Conservation (phyloP, 2,113 vertebrate species). For the Poeciliopsis occidentalis region DNA sequence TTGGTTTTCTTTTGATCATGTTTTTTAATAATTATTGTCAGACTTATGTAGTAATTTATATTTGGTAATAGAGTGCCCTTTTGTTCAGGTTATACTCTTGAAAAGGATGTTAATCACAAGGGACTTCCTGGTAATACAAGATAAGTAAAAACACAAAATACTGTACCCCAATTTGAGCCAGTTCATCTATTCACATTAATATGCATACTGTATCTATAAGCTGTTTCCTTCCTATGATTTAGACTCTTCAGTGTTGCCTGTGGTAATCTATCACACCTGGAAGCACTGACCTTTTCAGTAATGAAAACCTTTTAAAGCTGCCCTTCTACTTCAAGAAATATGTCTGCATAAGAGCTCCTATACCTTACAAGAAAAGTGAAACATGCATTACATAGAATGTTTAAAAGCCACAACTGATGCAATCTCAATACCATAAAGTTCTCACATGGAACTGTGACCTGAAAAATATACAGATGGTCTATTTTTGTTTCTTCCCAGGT, state of each 20-base stretch:
- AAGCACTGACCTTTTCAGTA: constrained; percentile 71
- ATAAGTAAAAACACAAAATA: neutral
- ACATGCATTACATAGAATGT: neutral
- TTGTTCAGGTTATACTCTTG: neutral
- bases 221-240: constrained; percentile 21
- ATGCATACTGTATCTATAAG: neutral
- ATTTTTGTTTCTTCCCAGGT: neutral
- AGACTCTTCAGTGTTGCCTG: constrained; percentile 13
- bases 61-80: neutral
- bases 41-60: neutral
- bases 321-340: constrained; percentile 65
- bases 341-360: constrained; percentile 45
- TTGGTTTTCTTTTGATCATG: neutral
- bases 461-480: constrained; percentile 14
- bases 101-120: neutral
- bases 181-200: neutral
- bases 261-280: constrained; percentile 56
- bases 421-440: constrained; percentile 12
- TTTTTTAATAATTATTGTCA: neutral
- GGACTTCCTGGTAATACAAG: neutral
- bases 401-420: neutral
- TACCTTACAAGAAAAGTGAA: constrained; percentile 52
- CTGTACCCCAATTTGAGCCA: constrained; percentile 18
- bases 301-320: constrained; percentile 75
- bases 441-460: neutral